Base-by-base conservation (phyloP, 2,797 vertebrate genomes). In the Loriculus beryllinus region DNA sequence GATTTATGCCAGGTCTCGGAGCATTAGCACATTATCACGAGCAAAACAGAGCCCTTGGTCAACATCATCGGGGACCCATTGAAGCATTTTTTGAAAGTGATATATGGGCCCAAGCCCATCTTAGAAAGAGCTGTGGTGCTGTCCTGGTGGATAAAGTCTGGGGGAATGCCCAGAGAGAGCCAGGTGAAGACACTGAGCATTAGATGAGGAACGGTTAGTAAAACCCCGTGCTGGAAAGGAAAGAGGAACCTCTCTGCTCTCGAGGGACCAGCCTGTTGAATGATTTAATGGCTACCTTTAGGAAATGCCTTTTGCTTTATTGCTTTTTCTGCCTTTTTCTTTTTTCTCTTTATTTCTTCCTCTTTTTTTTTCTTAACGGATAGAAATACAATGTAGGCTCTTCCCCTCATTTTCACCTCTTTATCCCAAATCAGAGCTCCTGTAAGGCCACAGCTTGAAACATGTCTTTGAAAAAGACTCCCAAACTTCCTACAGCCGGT, bases 11-110 rank as follows among this genome's bases (percentile, higher is more conserved):
- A 33, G 94, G 96, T 97, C 97, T 97, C 62, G 59, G 97, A 94
- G 97, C 94, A 98, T 98, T 98, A 98, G 97, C 98, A 97, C 98
- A 97, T 98, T 98, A 98, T 98, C 98, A 97, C 81, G 96, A 98
- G 97, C 96, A 81, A 96, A 98, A 94, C 97, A 97, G 95, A 98
- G 94, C 92, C 94, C 96, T 86, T 10, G 21, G 92, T 76, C 28
- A 16, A 42, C 15, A 83, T 89, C 98, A 43, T 79, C 8, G 35
- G 98, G 98, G 98, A 98, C 76, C 94, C 94, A 96, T 97, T 95
- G 95, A 89, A 52, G 93, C 96, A 80, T 71, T 92, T 96, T 97
- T 95, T 96, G 96, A 89, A 83, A 79, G 95, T 98, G 98, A 98
- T 97, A 77, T 85, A 97, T 97, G 97, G 96, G 93, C 96, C 95